Evolutionary conservation across 1,140 invertebrate species (phyloP).

Genomic region (Notospermus geniculatus): DNA sequence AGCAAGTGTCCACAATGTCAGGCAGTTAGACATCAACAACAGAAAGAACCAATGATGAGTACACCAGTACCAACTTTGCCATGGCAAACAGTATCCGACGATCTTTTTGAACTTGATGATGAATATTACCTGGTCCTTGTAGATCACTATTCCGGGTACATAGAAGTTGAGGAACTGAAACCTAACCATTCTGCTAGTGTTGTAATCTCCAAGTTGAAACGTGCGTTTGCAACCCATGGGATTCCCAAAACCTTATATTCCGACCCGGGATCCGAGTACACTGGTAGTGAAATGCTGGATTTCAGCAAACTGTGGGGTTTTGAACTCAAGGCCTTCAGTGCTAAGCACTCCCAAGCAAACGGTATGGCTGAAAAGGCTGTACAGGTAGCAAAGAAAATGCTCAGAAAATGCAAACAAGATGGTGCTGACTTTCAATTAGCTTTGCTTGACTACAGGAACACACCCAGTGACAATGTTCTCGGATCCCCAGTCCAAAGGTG

Average conservation of each 20-base stretch:
- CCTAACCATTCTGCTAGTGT: too few relatives aligned
- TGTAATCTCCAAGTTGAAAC: too few relatives aligned
- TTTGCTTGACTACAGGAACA: not conserved
- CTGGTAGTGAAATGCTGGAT: not conserved
- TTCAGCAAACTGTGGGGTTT: not conserved
- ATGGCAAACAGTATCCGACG: too few relatives aligned
- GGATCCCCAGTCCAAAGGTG: not conserved
- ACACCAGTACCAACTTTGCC: too few relatives aligned
- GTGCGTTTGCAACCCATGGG: not conserved
- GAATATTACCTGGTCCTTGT: too few relatives aligned
- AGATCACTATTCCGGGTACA: too few relatives aligned
- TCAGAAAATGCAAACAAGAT: not conserved
- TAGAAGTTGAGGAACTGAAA: too few relatives aligned
- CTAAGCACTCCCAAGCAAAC: not conserved
- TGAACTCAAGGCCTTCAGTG: not conserved
- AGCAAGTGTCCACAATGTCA: slow-evolving; percentile 16
- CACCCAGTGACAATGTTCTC: not conserved
- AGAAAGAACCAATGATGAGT: too few relatives aligned
- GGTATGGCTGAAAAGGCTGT: not conserved
- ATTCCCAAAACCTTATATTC: too few relatives aligned
- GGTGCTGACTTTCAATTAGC: not conserved
- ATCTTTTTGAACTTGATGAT: too few relatives aligned
- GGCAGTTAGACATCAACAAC: too few relatives aligned
- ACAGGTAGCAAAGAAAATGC: not conserved
- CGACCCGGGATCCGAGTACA: not conserved